Conservation (phyloP, 2,797 vertebrate genomes). For the Aratinga solstitialis region DNA sequence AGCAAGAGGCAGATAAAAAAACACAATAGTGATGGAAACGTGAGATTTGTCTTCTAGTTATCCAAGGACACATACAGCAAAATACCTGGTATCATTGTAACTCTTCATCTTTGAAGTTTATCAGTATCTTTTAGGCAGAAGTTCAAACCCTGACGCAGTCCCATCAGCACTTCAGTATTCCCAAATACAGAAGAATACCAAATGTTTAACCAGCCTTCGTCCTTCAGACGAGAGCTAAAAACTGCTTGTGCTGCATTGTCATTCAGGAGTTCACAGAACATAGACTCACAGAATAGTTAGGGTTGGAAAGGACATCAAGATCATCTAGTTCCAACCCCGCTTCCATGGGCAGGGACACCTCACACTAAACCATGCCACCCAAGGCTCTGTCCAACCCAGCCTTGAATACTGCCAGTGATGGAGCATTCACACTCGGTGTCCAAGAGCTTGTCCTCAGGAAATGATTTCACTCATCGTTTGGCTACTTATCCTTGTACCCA, state of each 20-base stretch:
- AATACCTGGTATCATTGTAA: neutral
- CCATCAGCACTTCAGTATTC: neutral
- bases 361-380: too few relatives aligned
- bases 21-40: neutral
- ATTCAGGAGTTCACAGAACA: neutral
- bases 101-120: neutral
- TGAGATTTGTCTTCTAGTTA: neutral
- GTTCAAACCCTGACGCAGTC: neutral
- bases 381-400: too few relatives aligned
- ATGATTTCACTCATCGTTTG: neutral
- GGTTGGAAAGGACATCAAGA: too few relatives aligned
- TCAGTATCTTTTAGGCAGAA: neutral
- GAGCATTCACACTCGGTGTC: too few relatives aligned
- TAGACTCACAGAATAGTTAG: too few relatives aligned
- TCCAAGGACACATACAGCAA: neutral
- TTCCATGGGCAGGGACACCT: too few relatives aligned
- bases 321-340: too few relatives aligned
- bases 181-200: neutral
- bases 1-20: neutral
- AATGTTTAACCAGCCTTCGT: neutral
- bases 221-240: neutral
- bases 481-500: neutral
- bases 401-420: too few relatives aligned
- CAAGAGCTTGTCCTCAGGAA: neutral
- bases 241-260: neutral